phyloP scores from a whole-genome alignment of 2,888 invertebrate species.

The Drosophila eohydei region DNA sequence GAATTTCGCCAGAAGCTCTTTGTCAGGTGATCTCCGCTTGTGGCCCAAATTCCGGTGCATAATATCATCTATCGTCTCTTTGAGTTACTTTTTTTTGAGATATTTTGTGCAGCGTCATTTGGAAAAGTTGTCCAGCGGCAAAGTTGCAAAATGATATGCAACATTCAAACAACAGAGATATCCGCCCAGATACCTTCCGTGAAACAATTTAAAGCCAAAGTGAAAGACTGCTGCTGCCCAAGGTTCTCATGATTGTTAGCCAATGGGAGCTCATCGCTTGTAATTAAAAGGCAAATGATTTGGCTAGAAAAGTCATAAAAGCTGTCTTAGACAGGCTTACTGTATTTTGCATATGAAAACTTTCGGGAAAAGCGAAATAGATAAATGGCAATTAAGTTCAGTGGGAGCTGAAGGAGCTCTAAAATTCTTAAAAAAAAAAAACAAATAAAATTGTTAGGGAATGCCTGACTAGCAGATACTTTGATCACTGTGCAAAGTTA shows the following conservation, averaged over 20 bases:
- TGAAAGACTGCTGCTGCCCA: conserved; percentile 1
- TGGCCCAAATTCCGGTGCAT: conserved; percentile 36
- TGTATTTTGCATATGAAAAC: neutral
- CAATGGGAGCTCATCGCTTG: conserved; percentile 3
- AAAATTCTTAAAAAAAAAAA: too few relatives aligned
- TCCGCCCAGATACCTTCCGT: conserved; percentile 34
- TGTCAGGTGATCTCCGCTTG: conserved; percentile 28
- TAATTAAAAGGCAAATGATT: conserved; percentile 3
- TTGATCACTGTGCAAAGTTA: neutral
- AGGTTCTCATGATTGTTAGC: conserved; percentile 34
- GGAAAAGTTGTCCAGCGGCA: conserved; percentile 53
- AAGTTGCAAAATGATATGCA: conserved; percentile 44
- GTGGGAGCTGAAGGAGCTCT: too few relatives aligned
- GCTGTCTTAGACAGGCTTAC: neutral
- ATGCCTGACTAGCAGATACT: neutral
- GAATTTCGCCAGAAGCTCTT: conserved; percentile 19
- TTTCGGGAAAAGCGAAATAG: neutral
- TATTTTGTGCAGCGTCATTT: conserved; percentile 60
- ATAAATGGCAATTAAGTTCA: too few relatives aligned
- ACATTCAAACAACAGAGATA: conserved; percentile 47
- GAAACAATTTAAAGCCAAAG: conserved; percentile 14
- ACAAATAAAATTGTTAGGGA: too few relatives aligned
- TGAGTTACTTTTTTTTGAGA: conserved; percentile 1
- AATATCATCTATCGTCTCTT: conserved; percentile 12
- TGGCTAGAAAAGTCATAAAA: neutral